Percentiles rank a stretch among this genome's conserved stretches.
Evolutionary conservation across 2,797 vertebrate species (phyloP).

Genomic region (Crenuchus spilurus): DNA sequence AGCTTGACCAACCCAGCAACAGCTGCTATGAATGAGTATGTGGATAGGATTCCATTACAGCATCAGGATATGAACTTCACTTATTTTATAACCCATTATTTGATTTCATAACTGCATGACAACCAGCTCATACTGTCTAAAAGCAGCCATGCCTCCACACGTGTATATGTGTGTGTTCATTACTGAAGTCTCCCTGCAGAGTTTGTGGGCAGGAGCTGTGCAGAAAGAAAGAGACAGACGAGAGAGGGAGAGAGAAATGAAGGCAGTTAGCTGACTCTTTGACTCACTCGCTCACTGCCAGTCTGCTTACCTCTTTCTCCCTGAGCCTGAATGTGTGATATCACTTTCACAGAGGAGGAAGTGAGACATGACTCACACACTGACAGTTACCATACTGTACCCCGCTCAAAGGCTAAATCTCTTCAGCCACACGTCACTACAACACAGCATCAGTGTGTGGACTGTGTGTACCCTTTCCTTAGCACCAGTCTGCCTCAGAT

Average conservation of each 20-base stretch:
- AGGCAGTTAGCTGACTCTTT: constrained; percentile 30
- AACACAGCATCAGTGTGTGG: constrained; percentile 29
- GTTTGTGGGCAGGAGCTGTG: constrained; percentile 29
- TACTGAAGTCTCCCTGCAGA: background rate
- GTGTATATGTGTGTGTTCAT: constrained; percentile 1
- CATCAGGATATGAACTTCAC: background rate
- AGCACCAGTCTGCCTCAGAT: background rate
- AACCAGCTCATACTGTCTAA: background rate
- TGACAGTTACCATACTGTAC: constrained; percentile 51
- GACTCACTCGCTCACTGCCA: constrained; percentile 21
- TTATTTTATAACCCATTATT: background rate
- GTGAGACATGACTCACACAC: constrained; percentile 48
- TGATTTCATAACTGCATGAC: background rate
- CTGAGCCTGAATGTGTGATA: constrained; percentile 36
- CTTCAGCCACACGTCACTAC: constrained; percentile 38
- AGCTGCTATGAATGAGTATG: too few species aligned
- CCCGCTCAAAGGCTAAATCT: constrained; percentile 21
- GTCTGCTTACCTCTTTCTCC: constrained; percentile 37
- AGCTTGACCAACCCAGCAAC: background rate
- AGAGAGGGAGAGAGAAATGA: constrained; percentile 13
- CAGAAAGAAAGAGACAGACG: background rate
- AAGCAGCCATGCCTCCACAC: background rate
- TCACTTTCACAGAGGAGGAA: constrained; percentile 42
- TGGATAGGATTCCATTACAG: background rate
- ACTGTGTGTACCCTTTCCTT: constrained; percentile 9